Base-by-base conservation (phyloP, 2,113 vertebrate species). In the Rhinolophus ferrumequinum region DNA sequence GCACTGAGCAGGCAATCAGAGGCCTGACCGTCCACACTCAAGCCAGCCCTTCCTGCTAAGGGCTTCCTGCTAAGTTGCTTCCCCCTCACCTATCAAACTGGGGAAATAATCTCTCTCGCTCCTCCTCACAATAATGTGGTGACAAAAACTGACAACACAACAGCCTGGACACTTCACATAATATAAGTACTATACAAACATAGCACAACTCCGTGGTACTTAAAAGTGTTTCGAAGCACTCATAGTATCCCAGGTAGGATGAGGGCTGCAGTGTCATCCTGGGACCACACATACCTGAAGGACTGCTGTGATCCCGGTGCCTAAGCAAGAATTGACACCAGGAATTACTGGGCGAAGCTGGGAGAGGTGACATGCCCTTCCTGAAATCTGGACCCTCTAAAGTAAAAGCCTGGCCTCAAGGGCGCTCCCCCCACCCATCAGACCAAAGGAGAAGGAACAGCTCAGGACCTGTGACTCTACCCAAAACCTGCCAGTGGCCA, bases 81-180 rank as follows among this genome's bases (percentile, higher is more conserved):
- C 62, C 79, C 47, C 35, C 84, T 41, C 81, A 79, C 0, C 7
- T 26, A 67, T 60, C 58, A 47, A 35, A 92, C 67, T 41, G 15
- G 73, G 33, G 33, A 85, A 88, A 86, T 76, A 88, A 96, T 66
- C 54, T 52, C 76, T 64, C 10, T 30, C 44, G 52, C 28, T 85
- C 82, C 70, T 96, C 89, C 67, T 87, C 70, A 96, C 35, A 94
- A 75, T 69, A 88, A 54, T 52, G 44, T 70, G 8, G 47, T 91
- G 50, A 96, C 8, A 62, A 84, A 90, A 75, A 44, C 22, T 52
- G 91, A 44, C 60, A 76, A 88, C 24, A 79, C 79, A 90, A 92
- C 9, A 64, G 58, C 83, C 60, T 69, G 41, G 56, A 84, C 9
- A 26, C 58, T 72, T 83, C 62, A 72, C 8, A 16, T 54, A 66